These are phyloP conservation scores for Dysmachus trigonus DNA, from an alignment of 2,888 invertebrate species.

Conservation along the genomic window DNA sequence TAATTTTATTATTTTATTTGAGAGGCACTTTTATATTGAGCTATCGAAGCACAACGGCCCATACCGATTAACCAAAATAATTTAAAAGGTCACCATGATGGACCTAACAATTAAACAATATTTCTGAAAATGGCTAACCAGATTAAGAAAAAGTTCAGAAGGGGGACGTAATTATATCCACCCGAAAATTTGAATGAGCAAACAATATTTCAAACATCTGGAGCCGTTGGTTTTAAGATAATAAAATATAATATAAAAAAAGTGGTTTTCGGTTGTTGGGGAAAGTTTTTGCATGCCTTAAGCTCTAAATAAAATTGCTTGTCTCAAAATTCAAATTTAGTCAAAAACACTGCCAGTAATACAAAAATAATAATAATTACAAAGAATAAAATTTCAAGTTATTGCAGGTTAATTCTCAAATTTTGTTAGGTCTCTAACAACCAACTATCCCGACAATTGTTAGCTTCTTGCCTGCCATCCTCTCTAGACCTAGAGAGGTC, in stretches of 20 bases:
- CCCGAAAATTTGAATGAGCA: not conserved
- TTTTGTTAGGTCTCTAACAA: not conserved
- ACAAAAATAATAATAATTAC: not conserved
- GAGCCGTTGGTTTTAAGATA: not conserved
- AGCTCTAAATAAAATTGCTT: not conserved
- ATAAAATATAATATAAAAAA: not conserved
- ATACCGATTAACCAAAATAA: not conserved
- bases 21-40: not conserved
- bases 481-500: not conserved
- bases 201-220: not conserved
- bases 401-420: not conserved
- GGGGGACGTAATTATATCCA: not conserved
- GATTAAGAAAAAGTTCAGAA: not conserved
- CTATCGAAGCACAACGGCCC: not conserved
- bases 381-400: not conserved
- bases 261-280: not conserved
- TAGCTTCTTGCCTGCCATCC: not conserved
- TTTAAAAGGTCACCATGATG: not conserved
- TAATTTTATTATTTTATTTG: not conserved
- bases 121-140: not conserved
- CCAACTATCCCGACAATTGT: not conserved
- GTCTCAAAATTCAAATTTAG: not conserved
- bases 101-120: not conserved
- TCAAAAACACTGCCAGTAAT: not conserved
- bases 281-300: not conserved